These are phyloP conservation scores for Andricus quercusramuli DNA, from an alignment of 2,888 invertebrate species.

Conservation along the genomic window DNA sequence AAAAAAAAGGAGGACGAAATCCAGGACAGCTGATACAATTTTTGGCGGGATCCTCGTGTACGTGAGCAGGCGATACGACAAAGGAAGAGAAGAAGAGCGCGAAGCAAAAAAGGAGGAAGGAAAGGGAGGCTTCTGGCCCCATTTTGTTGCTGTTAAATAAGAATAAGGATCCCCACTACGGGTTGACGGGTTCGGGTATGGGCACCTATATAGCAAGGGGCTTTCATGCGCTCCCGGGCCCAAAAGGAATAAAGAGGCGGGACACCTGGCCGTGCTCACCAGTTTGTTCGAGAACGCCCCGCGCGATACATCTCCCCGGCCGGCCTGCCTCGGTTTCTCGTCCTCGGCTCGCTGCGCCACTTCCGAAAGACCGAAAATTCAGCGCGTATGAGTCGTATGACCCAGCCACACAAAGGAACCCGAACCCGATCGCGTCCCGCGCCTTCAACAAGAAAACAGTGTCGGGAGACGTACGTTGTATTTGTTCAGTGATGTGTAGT, in stretches of 20 bases:
- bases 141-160: slow-evolving; percentile 74
- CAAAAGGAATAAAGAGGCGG: slow-evolving; percentile 77
- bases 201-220: slow-evolving; percentile 68
- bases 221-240: slow-evolving; percentile 68
- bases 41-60: slow-evolving; percentile 72
- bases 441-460: slow-evolving; percentile 23
- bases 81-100: slow-evolving; percentile 45
- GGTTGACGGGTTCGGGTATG: slow-evolving; percentile 51
- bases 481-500: slow-evolving; percentile 60
- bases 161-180: slow-evolving; percentile 72
- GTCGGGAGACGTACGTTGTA: not conserved
- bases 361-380: slow-evolving; percentile 34
- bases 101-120: slow-evolving; percentile 47
- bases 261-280: slow-evolving; percentile 74
- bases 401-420: slow-evolving; percentile 27
- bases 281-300: slow-evolving; percentile 70
- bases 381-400: slow-evolving; percentile 13
- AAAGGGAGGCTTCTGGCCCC: slow-evolving; percentile 58
- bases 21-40: slow-evolving; percentile 77
- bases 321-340: slow-evolving; percentile 43
- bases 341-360: slow-evolving; percentile 21
- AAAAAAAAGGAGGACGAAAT: slow-evolving; percentile 62
- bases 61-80: slow-evolving; percentile 40
- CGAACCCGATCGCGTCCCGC: slow-evolving; percentile 25
- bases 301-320: slow-evolving; percentile 47